Evolutionary conservation across 2,113 vertebrate species (phyloP).

Genomic region (Mola mola): DNA sequence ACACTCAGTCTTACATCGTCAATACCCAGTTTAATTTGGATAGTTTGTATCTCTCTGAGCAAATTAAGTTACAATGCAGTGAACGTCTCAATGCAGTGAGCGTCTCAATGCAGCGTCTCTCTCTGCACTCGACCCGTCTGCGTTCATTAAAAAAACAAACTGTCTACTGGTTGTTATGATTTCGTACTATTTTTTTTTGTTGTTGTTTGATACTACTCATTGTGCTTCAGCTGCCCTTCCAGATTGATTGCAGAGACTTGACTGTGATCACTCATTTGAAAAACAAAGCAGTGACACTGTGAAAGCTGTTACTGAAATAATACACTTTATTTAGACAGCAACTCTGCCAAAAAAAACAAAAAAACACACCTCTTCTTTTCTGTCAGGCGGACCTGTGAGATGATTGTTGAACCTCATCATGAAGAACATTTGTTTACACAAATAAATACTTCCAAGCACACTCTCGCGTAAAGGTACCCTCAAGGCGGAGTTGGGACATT

Average conservation of each 20-base stretch:
- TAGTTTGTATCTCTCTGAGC: constrained; percentile 39
- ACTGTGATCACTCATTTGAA: constrained; percentile 52
- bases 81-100: too few relatives aligned
- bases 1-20: constrained; percentile 48
- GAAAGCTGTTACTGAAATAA: constrained; percentile 54
- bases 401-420: constrained; percentile 68
- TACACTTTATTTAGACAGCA: constrained; percentile 31
- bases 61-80: constrained; percentile 42
- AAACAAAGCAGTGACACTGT: constrained; percentile 47
- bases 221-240: constrained; percentile 41
- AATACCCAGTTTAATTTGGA: constrained; percentile 53
- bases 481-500: constrained; percentile 65
- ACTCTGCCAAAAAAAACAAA: constrained; percentile 31
- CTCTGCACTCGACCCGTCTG: not conserved
- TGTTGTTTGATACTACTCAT: constrained; percentile 27
- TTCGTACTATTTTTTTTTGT: constrained; percentile 15
- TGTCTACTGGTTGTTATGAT: constrained; percentile 5
- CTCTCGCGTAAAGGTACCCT: constrained; percentile 43
- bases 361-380: constrained; percentile 37
- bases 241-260: constrained; percentile 33
- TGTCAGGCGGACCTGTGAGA: constrained; percentile 46
- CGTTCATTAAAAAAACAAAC: constrained; percentile 32
- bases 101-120: too few relatives aligned
- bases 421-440: constrained; percentile 69
- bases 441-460: constrained; percentile 62